A percentile compares a stretch with the other conserved stretches of the same genome.
Conservation (phyloP, 1,140 invertebrate genomes). For the Zeugodacus cucurbitae region DNA sequence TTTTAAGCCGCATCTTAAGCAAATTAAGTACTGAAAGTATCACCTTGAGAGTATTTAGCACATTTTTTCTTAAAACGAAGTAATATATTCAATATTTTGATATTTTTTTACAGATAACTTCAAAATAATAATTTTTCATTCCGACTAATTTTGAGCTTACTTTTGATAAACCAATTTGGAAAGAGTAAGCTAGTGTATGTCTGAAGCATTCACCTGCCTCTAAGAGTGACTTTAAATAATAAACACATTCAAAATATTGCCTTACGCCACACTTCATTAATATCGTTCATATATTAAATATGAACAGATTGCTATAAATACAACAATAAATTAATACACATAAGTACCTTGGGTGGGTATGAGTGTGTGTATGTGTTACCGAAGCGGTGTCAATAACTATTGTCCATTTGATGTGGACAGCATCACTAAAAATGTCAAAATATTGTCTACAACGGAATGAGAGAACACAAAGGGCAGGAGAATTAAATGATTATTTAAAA, state of each 20-base stretch:
- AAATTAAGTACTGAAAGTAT: no score
- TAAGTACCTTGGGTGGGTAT: no score
- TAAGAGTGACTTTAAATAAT: background rate
- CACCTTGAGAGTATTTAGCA: no score
- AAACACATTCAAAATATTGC: background rate
- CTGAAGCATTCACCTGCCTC: no score
- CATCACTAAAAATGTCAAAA: slow-evolving; percentile 17
- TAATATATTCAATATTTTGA: no score
- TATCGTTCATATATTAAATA: background rate
- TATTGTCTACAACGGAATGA: background rate
- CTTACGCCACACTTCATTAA: background rate
- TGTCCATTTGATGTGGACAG: background rate
- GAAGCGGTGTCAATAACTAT: background rate
- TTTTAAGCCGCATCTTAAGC: no score
- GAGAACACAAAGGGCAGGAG: background rate
- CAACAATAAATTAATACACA: background rate
- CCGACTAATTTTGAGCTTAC: no score
- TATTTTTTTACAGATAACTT: no score
- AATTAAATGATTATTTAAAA: background rate
- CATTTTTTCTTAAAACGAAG: no score
- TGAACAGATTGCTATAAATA: background rate
- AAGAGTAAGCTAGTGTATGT: no score
- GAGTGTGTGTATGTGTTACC: background rate
- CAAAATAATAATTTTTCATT: no score
- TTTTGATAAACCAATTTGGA: no score